These are phyloP conservation scores for Mesitornis unicolor DNA, from an alignment of 2,113 vertebrate genomes.

Conservation along the genomic window DNA sequence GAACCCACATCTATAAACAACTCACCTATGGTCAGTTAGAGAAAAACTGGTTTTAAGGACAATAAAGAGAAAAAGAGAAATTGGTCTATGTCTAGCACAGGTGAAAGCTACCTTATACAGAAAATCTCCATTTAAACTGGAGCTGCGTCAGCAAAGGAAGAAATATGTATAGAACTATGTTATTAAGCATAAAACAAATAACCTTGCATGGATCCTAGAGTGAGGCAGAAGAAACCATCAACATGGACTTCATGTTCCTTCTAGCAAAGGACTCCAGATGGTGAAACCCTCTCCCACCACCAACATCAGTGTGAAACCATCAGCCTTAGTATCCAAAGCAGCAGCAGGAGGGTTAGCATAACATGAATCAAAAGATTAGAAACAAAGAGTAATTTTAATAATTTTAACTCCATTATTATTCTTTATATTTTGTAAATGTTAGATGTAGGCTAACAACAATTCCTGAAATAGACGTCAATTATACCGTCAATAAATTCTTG, in stretches of 20 bases:
- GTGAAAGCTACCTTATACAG: neutral
- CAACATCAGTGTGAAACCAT: neutral
- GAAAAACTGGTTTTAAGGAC: neutral
- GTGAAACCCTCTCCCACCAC: neutral
- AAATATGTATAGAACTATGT: neutral
- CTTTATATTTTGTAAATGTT: neutral
- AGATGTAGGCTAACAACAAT: neutral
- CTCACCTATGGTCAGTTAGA: neutral
- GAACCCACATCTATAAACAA: neutral
- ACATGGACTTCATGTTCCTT: neutral
- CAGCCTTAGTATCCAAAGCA: neutral
- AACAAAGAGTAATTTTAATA: neutral
- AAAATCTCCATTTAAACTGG: neutral
- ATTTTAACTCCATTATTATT: neutral
- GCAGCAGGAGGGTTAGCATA: neutral
- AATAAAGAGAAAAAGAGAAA: neutral
- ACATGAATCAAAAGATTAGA: neutral
- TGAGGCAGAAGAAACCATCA: neutral
- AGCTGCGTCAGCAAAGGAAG: neutral
- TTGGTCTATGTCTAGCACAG: neutral
- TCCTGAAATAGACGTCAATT: neutral
- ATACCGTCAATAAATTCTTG: neutral
- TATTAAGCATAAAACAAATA: neutral
- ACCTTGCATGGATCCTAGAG: accelerated
- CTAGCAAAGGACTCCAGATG: neutral